These are phyloP conservation scores for Drosophila gunungcola DNA, from an alignment of 1,140 invertebrate genomes.

Conservation along the genomic window DNA sequence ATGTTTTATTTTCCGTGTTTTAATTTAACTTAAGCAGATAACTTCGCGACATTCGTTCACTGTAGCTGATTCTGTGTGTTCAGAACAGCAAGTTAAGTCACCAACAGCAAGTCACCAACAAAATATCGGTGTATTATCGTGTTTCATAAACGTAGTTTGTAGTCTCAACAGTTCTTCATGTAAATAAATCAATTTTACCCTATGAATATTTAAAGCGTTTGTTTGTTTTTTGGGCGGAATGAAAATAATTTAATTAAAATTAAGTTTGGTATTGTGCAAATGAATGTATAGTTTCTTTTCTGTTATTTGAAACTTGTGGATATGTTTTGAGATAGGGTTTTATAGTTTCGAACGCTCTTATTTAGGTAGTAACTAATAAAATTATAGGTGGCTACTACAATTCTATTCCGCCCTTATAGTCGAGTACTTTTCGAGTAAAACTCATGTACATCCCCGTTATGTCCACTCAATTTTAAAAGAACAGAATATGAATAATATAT, in stretches of 20 bases:
- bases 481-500: background rate
- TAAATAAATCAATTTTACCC: conserved; percentile 69
- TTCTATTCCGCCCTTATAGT: too few relatives aligned
- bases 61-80: conserved; percentile 51
- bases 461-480: too few relatives aligned
- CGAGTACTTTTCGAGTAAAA: too few relatives aligned
- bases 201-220: background rate
- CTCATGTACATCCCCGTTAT: too few relatives aligned
- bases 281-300: too few relatives aligned
- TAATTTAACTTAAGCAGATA: conserved; percentile 17
- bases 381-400: too few relatives aligned
- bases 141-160: conserved; percentile 66
- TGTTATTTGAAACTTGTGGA: too few relatives aligned
- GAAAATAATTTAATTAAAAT: too few relatives aligned
- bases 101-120: conserved; percentile 36
- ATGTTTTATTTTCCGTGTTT: conserved; percentile 33
- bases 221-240: background rate
- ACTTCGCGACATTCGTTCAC: conserved; percentile 69
- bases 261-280: too few relatives aligned
- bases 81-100: conserved; percentile 48
- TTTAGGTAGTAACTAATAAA: too few relatives aligned
- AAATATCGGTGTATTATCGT: conserved; percentile 49
- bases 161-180: conserved; percentile 52
- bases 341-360: too few relatives aligned
- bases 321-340: too few relatives aligned